Base-by-base conservation (phyloP, 2,888 invertebrate species). In the Odontomyia ornata region DNA sequence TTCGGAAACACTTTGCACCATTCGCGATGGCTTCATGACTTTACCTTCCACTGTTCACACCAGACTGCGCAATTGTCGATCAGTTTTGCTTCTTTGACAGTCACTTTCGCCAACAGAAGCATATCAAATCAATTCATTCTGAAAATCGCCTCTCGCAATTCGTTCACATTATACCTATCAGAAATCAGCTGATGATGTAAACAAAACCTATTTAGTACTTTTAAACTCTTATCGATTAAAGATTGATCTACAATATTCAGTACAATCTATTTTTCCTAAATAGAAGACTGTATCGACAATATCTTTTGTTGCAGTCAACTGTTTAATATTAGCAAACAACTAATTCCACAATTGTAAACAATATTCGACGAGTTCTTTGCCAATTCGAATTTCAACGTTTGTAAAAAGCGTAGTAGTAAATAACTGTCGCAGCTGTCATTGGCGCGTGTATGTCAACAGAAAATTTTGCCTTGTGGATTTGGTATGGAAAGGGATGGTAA, bases 1-100 rank as follows among this genome's bases (percentile, higher is more conserved):
- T 30, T 30, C 30, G 18, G 36, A 36, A 60, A 30, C 43, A 36
- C 72, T 21, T 57, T 72, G 11, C 56, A 57, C 57, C 52, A 30
- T 3, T n/a, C 25, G 71, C 27, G 47, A 73, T 73, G 73, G 73
- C 73, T 73, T 73, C 73, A 73, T 73, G 30, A 36, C 67, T n/a
- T 15, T 25, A 47, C 46, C 23, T 46, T 47, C 69, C 11, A 13
- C 52, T 15, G 7, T 72, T 56, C 18, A 28, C 36, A 36, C 57
- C 28, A 73, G 73, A 60, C 57, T 57, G 57, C 72, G 57, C 56
- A 57, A 23, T 27, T 23, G 43, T 57, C 73, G 57, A 13, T 57
- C 9, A 15, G 5, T 36, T 36, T 9, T 36, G 47, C 13, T 21
- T 2, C 23, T 5, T 36, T 65, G 65, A 65, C 65, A 27, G 18